phyloP scores from a whole-genome alignment of 2,888 invertebrate genomes.

The Gandaritis pyraliata region DNA sequence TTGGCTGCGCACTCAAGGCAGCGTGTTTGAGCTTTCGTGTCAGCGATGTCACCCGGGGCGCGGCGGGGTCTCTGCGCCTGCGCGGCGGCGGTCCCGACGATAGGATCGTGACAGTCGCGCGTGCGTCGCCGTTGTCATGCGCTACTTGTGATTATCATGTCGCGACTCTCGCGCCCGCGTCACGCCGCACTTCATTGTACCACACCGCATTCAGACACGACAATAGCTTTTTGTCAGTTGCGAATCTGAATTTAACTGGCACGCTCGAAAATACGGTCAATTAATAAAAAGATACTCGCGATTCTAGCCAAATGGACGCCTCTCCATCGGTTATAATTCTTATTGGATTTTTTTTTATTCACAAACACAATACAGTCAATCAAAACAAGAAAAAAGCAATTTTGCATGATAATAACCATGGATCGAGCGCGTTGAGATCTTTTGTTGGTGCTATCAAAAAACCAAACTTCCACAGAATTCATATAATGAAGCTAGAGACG shows the following conservation, averaged over 20 bases:
- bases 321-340: constrained; percentile 19
- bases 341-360: constrained; percentile 16
- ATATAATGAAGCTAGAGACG: not conserved
- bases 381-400: constrained; percentile 5
- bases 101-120: constrained; percentile 73
- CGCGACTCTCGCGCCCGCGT: constrained; percentile 68
- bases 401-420: constrained; percentile 10
- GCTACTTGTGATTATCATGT: constrained; percentile 78
- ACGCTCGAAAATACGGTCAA: constrained; percentile 35
- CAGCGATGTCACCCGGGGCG: constrained; percentile 63
- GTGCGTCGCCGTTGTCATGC: constrained; percentile 75
- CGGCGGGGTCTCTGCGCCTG: constrained; percentile 42
- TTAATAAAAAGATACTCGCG: constrained; percentile 49
- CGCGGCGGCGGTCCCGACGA: constrained; percentile 24
- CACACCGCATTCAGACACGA: constrained; percentile 37
- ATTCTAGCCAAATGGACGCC: constrained; percentile 28
- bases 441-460: constrained; percentile 20
- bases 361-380: constrained; percentile 14
- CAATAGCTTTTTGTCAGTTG: constrained; percentile 49
- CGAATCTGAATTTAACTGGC: constrained; percentile 48
- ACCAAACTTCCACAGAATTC: not conserved
- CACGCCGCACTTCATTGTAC: constrained; percentile 56
- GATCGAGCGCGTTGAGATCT: constrained; percentile 37
- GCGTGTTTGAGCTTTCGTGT: constrained; percentile 44
- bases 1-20: too few species aligned